Conservation (phyloP, 2,888 invertebrate species). For the Hirudinaria manillensis region DNA sequence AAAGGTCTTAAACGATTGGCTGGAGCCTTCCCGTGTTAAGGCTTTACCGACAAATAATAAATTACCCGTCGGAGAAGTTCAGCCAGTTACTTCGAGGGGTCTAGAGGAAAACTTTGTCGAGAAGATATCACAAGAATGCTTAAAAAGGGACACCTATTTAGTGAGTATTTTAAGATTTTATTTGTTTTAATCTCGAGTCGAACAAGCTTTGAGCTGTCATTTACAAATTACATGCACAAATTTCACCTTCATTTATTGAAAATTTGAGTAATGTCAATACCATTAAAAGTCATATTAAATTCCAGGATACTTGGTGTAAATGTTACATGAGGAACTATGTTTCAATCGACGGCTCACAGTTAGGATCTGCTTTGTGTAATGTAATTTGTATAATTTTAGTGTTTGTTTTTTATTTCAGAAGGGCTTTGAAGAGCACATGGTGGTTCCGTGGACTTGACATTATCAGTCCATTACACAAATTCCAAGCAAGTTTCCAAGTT, state of each 20-base stretch:
- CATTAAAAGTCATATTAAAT: too few relatives aligned
- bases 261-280: too few relatives aligned
- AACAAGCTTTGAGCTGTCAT: too few relatives aligned
- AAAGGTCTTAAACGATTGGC: background rate
- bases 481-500: background rate
- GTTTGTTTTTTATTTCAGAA: too few relatives aligned
- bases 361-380: too few relatives aligned
- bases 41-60: background rate
- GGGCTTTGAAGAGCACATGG: too few relatives aligned
- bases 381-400: too few relatives aligned
- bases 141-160: background rate
- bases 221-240: too few relatives aligned
- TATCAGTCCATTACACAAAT: background rate
- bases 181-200: background rate
- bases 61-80: background rate
- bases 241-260: too few relatives aligned
- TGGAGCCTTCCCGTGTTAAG: background rate
- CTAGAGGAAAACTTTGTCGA: background rate
- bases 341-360: too few relatives aligned
- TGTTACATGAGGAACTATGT: too few relatives aligned
- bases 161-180: background rate
- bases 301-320: too few relatives aligned
- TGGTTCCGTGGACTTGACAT: background rate
- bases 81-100: background rate
- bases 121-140: background rate